These are phyloP conservation scores for Phallusia fumigata DNA, from an alignment of 23 tunicate species.

Conservation along the genomic window DNA sequence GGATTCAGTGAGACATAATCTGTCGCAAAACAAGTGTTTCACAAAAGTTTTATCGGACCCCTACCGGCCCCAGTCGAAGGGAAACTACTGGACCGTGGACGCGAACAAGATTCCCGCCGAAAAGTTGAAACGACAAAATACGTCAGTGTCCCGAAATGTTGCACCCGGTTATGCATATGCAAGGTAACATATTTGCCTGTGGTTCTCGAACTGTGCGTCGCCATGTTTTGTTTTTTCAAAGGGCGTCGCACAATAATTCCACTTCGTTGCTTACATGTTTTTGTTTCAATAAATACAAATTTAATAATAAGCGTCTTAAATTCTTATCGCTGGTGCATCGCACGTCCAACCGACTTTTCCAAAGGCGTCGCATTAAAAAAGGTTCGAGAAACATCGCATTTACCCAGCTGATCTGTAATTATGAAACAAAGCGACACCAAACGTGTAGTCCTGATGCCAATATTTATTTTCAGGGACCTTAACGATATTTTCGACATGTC, in stretches of 20 bases:
- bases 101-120: slow-evolving; percentile 72
- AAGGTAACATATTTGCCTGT: slow-evolving; percentile 27
- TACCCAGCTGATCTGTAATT: not conserved
- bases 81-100: slow-evolving; percentile 95
- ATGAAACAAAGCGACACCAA: too few relatives aligned
- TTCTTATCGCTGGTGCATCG: too few relatives aligned
- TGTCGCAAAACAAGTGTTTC: slow-evolving; percentile 93
- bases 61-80: slow-evolving; percentile 88
- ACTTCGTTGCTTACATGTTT: too few relatives aligned
- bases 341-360: too few relatives aligned
- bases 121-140: slow-evolving; percentile 89
- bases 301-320: too few relatives aligned
- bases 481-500: slow-evolving; percentile 72
- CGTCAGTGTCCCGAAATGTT: slow-evolving; percentile 86
- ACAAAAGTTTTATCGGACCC: slow-evolving; percentile 90
- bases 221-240: too few relatives aligned
- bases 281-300: too few relatives aligned
- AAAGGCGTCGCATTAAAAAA: too few relatives aligned
- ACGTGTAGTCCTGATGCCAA: not conserved
- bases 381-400: too few relatives aligned
- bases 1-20: slow-evolving; percentile 93
- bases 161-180: slow-evolving; percentile 85
- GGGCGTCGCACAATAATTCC: too few relatives aligned
- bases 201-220: too few relatives aligned
- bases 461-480: slow-evolving; percentile 42